Percentiles rank a stretch among this genome's conserved stretches.
Conservation (phyloP, 2,797 vertebrate species). For the Varecia variegata region DNA sequence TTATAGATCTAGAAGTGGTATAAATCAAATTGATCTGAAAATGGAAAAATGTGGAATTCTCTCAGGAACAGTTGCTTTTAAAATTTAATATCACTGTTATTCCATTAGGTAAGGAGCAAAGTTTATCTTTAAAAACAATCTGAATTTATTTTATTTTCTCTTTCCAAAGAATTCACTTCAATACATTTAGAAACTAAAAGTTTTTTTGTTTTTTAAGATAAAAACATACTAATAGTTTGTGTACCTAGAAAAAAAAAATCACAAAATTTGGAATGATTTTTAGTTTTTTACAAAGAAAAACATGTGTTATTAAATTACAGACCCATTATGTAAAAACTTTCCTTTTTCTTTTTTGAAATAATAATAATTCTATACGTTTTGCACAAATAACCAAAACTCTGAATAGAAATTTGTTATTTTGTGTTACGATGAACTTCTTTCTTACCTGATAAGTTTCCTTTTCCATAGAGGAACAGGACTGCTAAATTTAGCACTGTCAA, state of each 20-base stretch:
- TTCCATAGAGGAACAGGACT: constrained; percentile 58
- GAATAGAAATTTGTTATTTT: constrained; percentile 64
- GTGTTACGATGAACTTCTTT: constrained; percentile 63
- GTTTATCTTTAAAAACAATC: background rate
- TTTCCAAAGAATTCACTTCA: background rate
- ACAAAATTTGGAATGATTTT: background rate
- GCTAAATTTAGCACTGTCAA: constrained; percentile 80
- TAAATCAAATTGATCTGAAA: background rate
- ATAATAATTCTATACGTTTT: constrained; percentile 42
- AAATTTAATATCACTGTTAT: background rate
- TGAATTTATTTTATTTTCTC: background rate
- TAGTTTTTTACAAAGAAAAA: background rate
- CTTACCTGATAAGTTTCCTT: constrained; percentile 55
- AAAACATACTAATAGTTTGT: background rate
- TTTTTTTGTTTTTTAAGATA: background rate
- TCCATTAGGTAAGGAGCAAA: background rate
- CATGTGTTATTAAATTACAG: background rate
- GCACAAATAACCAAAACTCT: constrained; percentile 1
- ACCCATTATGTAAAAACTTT: background rate
- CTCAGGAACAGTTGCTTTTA: background rate
- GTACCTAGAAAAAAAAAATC: background rate
- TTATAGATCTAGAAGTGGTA: background rate
- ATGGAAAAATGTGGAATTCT: background rate
- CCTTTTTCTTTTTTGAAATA: background rate
- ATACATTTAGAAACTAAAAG: background rate